A percentile compares a stretch with the other conserved stretches of the same genome.
Evolutionary conservation across 1,140 invertebrate genomes (phyloP).

Genomic region (Cherax destructor): DNA sequence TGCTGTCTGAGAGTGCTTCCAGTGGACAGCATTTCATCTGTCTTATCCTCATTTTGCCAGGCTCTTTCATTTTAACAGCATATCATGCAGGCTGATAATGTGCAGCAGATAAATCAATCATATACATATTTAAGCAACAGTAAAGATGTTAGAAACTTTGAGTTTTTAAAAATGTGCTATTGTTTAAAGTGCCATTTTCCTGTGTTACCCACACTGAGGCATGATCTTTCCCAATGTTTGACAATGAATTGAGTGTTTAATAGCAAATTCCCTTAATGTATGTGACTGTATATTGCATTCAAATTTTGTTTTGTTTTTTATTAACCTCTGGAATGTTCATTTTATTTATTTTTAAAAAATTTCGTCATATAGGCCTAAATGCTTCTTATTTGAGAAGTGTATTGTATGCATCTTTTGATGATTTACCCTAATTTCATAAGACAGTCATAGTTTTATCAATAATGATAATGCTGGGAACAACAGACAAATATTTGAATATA

Average conservation of each 20-base stretch:
- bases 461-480: conserved; percentile 55
- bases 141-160: conserved; percentile 22
- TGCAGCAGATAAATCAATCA: conserved; percentile 17
- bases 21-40: conserved; percentile 7
- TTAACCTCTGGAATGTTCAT: conserved; percentile 61
- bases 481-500: conserved; percentile 65
- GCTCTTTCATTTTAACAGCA: conserved; percentile 17
- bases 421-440: conserved; percentile 63
- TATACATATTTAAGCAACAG: conserved; percentile 18
- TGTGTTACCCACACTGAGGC: conserved; percentile 40
- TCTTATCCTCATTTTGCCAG: conserved; percentile 43
- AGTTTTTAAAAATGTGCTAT: conserved; percentile 38
- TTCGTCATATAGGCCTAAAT: conserved; percentile 56
- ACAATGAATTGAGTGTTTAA: conserved; percentile 42
- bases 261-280: conserved; percentile 62
- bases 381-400: conserved; percentile 67
- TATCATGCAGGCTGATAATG: conserved; percentile 36
- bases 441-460: conserved; percentile 32
- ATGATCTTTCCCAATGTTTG: conserved; percentile 51
- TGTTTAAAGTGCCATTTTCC: conserved; percentile 51
- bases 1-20: conserved; percentile 10
- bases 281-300: conserved; percentile 63
- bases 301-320: conserved; percentile 51
- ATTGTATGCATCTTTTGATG: conserved; percentile 68
- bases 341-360: conserved; percentile 40